These are phyloP conservation scores for Aurelia sp. DNA, from an alignment of 30 jellyfish, hydroid and myxozoan genomes.

Conservation along the genomic window DNA sequence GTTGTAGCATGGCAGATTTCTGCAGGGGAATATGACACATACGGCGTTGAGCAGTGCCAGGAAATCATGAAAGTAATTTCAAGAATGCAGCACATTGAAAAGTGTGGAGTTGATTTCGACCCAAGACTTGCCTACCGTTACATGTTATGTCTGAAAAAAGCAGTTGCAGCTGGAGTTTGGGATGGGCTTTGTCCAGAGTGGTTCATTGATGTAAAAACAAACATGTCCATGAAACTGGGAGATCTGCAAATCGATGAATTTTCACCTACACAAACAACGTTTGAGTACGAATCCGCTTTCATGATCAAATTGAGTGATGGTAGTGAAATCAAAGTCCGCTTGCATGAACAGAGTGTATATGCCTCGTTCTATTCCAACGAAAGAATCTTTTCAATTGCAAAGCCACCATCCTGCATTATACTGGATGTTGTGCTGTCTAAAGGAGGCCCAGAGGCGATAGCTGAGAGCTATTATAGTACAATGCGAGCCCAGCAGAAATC, in stretches of 20 bases:
- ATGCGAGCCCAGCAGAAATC: slow-evolving; percentile 47
- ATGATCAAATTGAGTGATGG: slow-evolving; percentile 9
- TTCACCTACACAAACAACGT: no score
- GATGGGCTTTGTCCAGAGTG: slow-evolving; percentile 40
- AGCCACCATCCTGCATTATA: slow-evolving; percentile 12
- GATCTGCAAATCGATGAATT: not conserved
- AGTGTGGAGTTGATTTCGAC: slow-evolving; percentile 47
- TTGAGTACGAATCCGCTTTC: not conserved
- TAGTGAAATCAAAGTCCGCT: slow-evolving; percentile 2
- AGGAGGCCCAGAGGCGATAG: slow-evolving; percentile 59
- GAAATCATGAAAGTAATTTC: not conserved
- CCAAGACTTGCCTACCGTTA: slow-evolving; percentile 32
- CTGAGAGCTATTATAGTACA: slow-evolving; percentile 42
- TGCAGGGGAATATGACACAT: slow-evolving; percentile 29
- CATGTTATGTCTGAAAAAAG: slow-evolving; percentile 18
- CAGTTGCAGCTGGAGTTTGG: slow-evolving; percentile 45
- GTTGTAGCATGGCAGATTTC: not conserved
- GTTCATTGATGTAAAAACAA: slow-evolving; percentile 7
- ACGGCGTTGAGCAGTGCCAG: slow-evolving; percentile 54
- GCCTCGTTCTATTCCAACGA: slow-evolving; percentile 23
- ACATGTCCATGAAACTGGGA: slow-evolving; percentile 2
- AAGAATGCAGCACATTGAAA: slow-evolving; percentile 12
- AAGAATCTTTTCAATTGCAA: slow-evolving; percentile 13
- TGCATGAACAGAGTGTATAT: slow-evolving; percentile 19
- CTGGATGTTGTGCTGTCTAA: slow-evolving; percentile 19